These are phyloP conservation scores for Sclerodermus sp. DNA, from an alignment of 2,888 invertebrate genomes.

Conservation along the genomic window DNA sequence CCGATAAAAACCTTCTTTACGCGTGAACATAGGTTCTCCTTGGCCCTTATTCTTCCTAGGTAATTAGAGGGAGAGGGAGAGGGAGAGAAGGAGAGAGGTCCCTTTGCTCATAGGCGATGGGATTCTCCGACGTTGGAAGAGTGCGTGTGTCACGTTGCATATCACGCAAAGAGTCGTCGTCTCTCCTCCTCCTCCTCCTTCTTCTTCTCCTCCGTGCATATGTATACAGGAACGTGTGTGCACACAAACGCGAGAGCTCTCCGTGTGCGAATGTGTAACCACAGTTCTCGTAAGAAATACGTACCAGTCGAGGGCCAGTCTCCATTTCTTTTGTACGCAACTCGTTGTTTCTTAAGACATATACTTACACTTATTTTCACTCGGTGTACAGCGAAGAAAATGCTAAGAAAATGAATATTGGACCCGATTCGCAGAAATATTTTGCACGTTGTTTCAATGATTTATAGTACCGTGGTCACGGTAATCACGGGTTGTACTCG, in stretches of 20 bases:
- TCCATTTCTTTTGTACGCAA: no score
- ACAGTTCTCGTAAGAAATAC: no score
- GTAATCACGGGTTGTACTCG: no score
- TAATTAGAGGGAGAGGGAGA: constrained; percentile 29
- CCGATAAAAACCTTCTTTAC: constrained; percentile 30
- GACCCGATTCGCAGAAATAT: no score
- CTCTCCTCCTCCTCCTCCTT: not conserved
- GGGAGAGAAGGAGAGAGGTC: not conserved
- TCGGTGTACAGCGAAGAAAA: no score
- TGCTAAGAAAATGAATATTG: no score
- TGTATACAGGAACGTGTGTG: constrained; percentile 13
- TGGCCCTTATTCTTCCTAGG: constrained; percentile 29
- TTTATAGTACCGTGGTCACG: no score
- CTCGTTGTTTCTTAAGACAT: no score
- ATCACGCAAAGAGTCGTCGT: constrained; percentile 18
- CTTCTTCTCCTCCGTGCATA: constrained; percentile 13
- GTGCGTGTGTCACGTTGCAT: constrained; percentile 27
- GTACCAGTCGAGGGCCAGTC: no score
- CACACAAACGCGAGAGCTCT: not conserved
- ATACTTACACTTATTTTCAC: no score
- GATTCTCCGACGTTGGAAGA: constrained; percentile 21
- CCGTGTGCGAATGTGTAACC: no score
- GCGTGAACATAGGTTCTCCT: constrained; percentile 29
- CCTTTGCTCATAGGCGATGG: constrained; percentile 26
- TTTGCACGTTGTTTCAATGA: no score